Evolutionary conservation across 2,888 invertebrate species (phyloP).

Genomic region (Drymonia ruficornis): DNA sequence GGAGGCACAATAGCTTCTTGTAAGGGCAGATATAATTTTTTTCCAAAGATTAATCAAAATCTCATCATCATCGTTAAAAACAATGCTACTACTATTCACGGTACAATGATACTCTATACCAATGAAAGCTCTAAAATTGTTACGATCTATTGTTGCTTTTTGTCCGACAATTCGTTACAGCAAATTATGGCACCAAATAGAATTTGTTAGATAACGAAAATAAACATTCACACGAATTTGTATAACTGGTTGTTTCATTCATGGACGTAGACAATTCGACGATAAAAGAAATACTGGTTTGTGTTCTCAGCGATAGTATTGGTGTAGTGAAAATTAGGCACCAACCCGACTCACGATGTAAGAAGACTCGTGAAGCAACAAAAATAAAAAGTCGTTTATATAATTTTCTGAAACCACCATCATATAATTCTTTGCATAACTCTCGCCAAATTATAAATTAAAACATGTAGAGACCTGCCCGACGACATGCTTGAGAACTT

Average conservation of each 20-base stretch:
- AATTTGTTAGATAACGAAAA: conserved; percentile 41
- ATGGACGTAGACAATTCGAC: conserved; percentile 23
- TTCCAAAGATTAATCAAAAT: conserved; percentile 25
- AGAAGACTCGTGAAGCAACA: conserved; percentile 27
- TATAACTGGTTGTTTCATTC: conserved; percentile 47
- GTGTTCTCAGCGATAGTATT: conserved; percentile 16
- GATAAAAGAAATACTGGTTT: conserved; percentile 19
- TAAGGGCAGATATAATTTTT: conserved; percentile 29
- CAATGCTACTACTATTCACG: neutral
- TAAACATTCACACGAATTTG: conserved; percentile 33
- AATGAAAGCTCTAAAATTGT: conserved; percentile 21
- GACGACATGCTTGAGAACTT: conserved; percentile 47
- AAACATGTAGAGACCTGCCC: conserved; percentile 54
- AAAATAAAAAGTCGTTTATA: conserved; percentile 61
- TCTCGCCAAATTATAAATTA: conserved; percentile 64
- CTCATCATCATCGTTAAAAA: conserved; percentile 22
- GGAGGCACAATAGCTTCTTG: conserved; percentile 27
- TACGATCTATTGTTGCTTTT: conserved; percentile 23
- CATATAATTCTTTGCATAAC: conserved; percentile 55
- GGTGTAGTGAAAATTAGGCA: conserved; percentile 35
- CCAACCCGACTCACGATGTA: conserved; percentile 19
- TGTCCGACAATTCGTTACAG: conserved; percentile 34
- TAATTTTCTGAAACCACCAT: conserved; percentile 52
- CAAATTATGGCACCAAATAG: conserved; percentile 39
- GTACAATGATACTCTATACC: neutral